These are phyloP conservation scores for Caenorhabditis sp. DNA, from an alignment of 2,888 invertebrate genomes.

Conservation along the genomic window DNA sequence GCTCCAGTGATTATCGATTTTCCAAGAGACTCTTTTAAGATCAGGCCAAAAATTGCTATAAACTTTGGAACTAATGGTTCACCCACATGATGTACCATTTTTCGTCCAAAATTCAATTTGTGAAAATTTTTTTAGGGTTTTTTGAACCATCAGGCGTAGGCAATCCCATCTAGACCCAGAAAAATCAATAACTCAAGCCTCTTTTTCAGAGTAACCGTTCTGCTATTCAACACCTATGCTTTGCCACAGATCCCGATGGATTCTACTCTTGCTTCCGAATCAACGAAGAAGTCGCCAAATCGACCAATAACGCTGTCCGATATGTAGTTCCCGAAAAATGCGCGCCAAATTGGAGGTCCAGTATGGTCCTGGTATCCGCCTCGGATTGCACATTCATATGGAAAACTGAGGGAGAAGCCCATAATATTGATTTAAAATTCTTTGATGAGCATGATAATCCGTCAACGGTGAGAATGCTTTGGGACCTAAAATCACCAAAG, in stretches of 20 bases:
- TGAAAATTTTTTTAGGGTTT: too few relatives aligned
- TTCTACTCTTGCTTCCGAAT: conserved; percentile 35
- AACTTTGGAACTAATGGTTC: too few relatives aligned
- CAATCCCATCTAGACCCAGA: too few relatives aligned
- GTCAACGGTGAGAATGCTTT: background rate
- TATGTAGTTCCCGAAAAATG: conserved; percentile 26
- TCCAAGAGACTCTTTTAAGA: too few relatives aligned
- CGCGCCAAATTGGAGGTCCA: conserved; percentile 24
- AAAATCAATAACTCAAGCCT: background rate
- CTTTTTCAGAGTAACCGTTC: conserved; percentile 10
- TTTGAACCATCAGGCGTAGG: background rate
- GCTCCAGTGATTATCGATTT: too few relatives aligned
- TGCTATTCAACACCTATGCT: conserved; percentile 25
- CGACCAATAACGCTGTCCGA: conserved; percentile 12
- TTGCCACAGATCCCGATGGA: conserved; percentile 30
- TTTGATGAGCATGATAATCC: background rate
- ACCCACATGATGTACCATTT: too few relatives aligned
- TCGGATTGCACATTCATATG: conserved; percentile 28
- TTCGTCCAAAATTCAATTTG: too few relatives aligned
- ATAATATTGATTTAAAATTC: conserved; percentile 1
- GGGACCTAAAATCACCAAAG: too few relatives aligned
- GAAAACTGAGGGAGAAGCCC: background rate
- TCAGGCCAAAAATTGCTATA: too few relatives aligned
- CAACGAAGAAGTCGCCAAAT: conserved; percentile 19
- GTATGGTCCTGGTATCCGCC: conserved; percentile 10